These are phyloP conservation scores for Xiphias gladius DNA, from an alignment of 2,113 vertebrate species.

Conservation along the genomic window DNA sequence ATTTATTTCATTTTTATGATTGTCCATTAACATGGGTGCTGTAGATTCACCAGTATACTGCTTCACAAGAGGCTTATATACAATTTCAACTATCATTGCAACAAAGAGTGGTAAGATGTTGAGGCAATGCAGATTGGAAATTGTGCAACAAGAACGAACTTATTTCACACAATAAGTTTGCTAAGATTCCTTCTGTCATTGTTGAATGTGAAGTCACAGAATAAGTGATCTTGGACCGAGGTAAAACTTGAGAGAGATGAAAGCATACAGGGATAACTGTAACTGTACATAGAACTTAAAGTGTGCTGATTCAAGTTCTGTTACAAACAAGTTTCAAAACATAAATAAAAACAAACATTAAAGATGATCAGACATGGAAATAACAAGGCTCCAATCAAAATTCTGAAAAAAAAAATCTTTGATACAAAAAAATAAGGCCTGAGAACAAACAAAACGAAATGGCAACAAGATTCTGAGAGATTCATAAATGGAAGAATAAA, in stretches of 20 bases:
- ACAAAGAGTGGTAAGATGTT: neutral
- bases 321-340: neutral
- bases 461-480: constrained; percentile 66
- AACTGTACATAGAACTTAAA: no score
- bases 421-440: neutral
- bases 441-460: neutral
- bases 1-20: constrained; percentile 28
- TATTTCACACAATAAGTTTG: neutral
- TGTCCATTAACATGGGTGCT: constrained; percentile 9
- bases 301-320: neutral
- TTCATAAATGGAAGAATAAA: constrained; percentile 50
- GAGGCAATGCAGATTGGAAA: neutral
- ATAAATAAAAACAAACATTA: neutral
- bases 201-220: neutral
- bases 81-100: neutral
- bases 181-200: neutral
- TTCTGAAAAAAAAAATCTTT: neutral
- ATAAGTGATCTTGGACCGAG: neutral
- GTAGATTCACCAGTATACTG: neutral
- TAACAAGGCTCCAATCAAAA: neutral
- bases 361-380: neutral
- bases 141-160: neutral
- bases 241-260: no score
- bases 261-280: no score
- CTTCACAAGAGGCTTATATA: neutral